Percentiles rank a stretch among this genome's conserved stretches.
Evolutionary conservation across 2,113 vertebrate genomes (phyloP).

Genomic region (Apeltes quadracus): DNA sequence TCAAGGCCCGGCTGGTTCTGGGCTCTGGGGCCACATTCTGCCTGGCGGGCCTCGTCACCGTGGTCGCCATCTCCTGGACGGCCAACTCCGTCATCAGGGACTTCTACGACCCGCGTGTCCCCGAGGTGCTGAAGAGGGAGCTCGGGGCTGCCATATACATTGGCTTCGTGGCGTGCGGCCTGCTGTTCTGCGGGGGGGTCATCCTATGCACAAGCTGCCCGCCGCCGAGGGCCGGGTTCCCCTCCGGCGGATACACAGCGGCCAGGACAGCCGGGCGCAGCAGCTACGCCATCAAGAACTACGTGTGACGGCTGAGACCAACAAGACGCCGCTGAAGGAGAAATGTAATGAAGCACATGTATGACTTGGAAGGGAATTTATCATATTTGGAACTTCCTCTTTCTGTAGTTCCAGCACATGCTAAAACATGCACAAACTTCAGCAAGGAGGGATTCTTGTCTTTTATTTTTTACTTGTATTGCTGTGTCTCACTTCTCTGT

Average conservation of each 20-base stretch:
- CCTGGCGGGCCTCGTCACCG: constrained; percentile 76
- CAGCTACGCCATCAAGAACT: constrained; percentile 86
- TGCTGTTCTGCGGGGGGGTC: constrained; percentile 85
- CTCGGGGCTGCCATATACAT: constrained; percentile 91
- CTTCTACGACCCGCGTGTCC: constrained; percentile 90
- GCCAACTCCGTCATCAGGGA: constrained; percentile 89
- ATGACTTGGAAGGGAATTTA: not conserved
- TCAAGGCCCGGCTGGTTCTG: constrained; percentile 78
- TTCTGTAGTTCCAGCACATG: not conserved
- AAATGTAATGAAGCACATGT: not conserved
- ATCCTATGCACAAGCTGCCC: constrained; percentile 85
- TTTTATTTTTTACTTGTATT: not conserved
- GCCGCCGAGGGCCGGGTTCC: constrained; percentile 50
- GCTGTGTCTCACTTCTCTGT: not conserved
- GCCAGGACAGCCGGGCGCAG: constrained; percentile 62
- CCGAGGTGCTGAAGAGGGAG: constrained; percentile 89
- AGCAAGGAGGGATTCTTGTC: not conserved
- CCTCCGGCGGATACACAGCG: constrained; percentile 68
- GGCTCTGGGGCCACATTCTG: constrained; percentile 80
- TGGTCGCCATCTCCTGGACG: constrained; percentile 88
- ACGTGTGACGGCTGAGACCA: constrained; percentile 69
- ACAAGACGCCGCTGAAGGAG: not conserved
- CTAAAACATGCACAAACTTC: not conserved
- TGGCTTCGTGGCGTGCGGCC: constrained; percentile 85
- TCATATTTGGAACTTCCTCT: not conserved